These are phyloP conservation scores for Epicampocera succincta DNA, from an alignment of 2,888 invertebrate genomes.

Conservation along the genomic window DNA sequence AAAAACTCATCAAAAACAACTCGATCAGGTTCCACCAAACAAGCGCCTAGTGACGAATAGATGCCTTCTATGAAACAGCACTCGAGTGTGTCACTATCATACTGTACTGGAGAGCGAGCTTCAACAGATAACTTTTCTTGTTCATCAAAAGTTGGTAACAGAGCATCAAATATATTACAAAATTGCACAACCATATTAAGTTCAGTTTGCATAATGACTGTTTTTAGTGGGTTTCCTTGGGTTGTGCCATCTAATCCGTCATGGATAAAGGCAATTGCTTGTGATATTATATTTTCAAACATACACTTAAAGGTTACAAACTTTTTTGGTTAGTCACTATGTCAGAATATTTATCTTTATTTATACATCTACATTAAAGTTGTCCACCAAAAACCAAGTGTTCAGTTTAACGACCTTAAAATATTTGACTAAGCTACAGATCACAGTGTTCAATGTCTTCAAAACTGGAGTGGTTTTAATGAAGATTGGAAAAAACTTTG, in stretches of 20 bases:
- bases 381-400: no score
- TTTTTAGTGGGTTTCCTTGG: slow-evolving; percentile 88
- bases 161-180: slow-evolving; percentile 89
- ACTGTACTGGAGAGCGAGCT: slow-evolving; percentile 82
- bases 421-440: no score
- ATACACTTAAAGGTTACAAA: slow-evolving; percentile 80
- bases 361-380: no score
- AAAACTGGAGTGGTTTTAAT: no score
- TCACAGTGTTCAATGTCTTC: no score
- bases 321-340: no score
- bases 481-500: no score
- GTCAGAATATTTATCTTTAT: neutral
- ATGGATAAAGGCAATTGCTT: slow-evolving; percentile 87
- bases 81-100: slow-evolving; percentile 85
- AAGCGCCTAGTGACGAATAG: slow-evolving; percentile 93
- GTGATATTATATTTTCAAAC: slow-evolving; percentile 89
- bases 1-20: slow-evolving; percentile 90
- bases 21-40: slow-evolving; percentile 87
- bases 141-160: slow-evolving; percentile 82
- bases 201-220: slow-evolving; percentile 91
- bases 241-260: slow-evolving; percentile 89
- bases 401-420: no score
- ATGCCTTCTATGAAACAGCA: slow-evolving; percentile 88
- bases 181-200: slow-evolving; percentile 94
- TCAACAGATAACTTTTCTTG: slow-evolving; percentile 78